These are phyloP conservation scores for Portevinia maculata DNA, from an alignment of 2,888 invertebrate species.

Conservation along the genomic window DNA sequence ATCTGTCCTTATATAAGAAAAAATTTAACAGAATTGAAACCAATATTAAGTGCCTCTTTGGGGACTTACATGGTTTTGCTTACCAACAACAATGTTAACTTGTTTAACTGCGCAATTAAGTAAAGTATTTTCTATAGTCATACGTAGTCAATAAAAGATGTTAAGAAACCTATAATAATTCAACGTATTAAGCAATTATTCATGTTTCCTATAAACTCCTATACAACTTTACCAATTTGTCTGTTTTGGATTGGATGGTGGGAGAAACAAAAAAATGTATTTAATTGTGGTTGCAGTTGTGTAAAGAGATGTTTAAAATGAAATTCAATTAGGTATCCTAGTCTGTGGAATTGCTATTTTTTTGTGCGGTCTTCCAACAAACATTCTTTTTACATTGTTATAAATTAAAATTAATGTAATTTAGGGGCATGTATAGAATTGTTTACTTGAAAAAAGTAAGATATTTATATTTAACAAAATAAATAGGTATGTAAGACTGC, in stretches of 20 bases:
- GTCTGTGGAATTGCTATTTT: slow-evolving; percentile 22
- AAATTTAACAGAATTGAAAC: too few species aligned
- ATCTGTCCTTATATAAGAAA: neutral
- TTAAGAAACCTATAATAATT: too few species aligned
- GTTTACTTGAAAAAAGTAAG: slow-evolving; percentile 31
- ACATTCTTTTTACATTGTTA: slow-evolving; percentile 28
- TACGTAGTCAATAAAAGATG: too few species aligned
- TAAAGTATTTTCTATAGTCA: too few species aligned
- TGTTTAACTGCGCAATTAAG: neutral
- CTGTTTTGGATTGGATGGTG: too few species aligned
- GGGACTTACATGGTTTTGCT: neutral
- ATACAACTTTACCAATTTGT: too few species aligned
- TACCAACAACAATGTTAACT: neutral
- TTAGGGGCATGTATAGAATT: slow-evolving; percentile 14
- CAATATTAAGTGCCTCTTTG: neutral
- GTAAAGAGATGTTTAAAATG: slow-evolving; percentile 57
- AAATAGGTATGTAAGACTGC: too few species aligned
- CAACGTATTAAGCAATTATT: too few species aligned
- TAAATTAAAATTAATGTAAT: slow-evolving; percentile 43
- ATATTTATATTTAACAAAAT: too few species aligned
- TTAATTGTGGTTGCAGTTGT: slow-evolving; percentile 61
- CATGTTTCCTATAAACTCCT: too few species aligned
- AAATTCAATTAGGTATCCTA: slow-evolving; percentile 58
- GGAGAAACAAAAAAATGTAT: too few species aligned
- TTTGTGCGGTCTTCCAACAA: neutral